Conservation (phyloP, 2,888 invertebrate genomes). For the Herminia tarsipennalis region DNA sequence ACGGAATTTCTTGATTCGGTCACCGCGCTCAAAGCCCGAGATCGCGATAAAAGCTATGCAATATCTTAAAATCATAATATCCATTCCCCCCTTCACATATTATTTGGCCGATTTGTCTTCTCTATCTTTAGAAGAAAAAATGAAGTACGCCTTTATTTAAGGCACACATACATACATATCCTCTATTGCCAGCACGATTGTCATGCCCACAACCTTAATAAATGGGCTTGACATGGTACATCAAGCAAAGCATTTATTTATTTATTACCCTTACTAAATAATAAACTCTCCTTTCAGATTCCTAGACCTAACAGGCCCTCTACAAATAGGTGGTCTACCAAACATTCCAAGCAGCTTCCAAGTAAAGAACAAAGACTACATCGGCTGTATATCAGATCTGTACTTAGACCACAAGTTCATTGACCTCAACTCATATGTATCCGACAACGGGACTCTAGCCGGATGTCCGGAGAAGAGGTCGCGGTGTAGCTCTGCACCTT, state of each 20-base stretch:
- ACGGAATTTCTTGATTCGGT: too few species aligned
- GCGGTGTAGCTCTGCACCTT: slow-evolving; percentile 93
- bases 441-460: slow-evolving; percentile 94
- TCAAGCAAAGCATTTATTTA: background rate
- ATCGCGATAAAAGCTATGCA: too few species aligned
- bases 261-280: too few species aligned
- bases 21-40: too few species aligned
- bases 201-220: too few species aligned
- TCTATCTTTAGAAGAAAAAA: too few species aligned
- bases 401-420: slow-evolving; percentile 94
- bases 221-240: background rate
- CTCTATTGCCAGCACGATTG: too few species aligned
- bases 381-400: slow-evolving; percentile 96
- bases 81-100: too few species aligned
- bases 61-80: too few species aligned
- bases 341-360: slow-evolving; percentile 92
- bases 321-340: slow-evolving; percentile 96
- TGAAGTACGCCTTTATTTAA: too few species aligned
- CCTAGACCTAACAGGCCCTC: slow-evolving; percentile 96
- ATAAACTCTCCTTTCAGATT: slow-evolving; percentile 82
- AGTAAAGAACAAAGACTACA: slow-evolving; percentile 92
- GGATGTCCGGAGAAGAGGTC: slow-evolving; percentile 95
- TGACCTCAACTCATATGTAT: slow-evolving; percentile 95
- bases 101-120: too few species aligned
- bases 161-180: too few species aligned